Evolutionary conservation across 2,797 vertebrate genomes (phyloP).

Genomic region (Ctenochaetus hawaiiensis): DNA sequence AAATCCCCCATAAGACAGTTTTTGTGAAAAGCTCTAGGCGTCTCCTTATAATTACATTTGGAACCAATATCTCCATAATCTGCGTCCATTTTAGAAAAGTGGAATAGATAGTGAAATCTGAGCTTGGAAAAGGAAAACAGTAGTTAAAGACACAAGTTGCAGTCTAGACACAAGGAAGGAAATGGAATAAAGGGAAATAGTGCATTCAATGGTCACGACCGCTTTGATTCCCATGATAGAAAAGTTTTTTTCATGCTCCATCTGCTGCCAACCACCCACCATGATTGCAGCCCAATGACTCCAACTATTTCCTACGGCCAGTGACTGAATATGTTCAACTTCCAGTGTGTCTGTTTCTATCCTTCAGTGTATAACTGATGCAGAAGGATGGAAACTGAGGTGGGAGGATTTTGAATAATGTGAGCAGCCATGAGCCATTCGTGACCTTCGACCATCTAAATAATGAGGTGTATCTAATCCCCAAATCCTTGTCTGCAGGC

Average conservation of each 20-base stretch:
- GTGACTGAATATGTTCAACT: conserved; percentile 35
- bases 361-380: conserved; percentile 29
- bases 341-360: conserved; percentile 3
- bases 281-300: conserved; percentile 46
- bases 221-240: conserved; percentile 59
- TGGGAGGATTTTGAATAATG: conserved; percentile 52
- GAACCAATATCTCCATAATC: conserved; percentile 21
- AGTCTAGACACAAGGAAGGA: conserved; percentile 64
- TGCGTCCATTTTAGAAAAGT: conserved; percentile 12
- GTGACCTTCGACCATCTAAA: conserved; percentile 49
- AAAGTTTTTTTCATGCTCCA: conserved; percentile 62
- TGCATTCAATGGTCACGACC: conserved; percentile 50
- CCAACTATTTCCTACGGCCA: conserved; percentile 36
- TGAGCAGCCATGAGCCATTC: conserved; percentile 44
- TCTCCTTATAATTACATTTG: conserved; percentile 35
- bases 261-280: conserved; percentile 67
- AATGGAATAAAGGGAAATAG: conserved; percentile 34
- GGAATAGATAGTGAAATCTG: conserved; percentile 26
- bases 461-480: conserved; percentile 64
- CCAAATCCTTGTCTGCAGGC: conserved; percentile 52
- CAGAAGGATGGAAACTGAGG: conserved; percentile 45
- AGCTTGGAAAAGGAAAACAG: conserved; percentile 10
- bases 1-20: conserved; percentile 25
- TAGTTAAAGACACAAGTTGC: conserved; percentile 53
- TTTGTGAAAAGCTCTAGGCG: conserved; percentile 26